Percentiles rank a stretch among this genome's conserved stretches.
phyloP scores from a whole-genome alignment of 2,797 vertebrate genomes.

The Acrossocheilus fasciatus region DNA sequence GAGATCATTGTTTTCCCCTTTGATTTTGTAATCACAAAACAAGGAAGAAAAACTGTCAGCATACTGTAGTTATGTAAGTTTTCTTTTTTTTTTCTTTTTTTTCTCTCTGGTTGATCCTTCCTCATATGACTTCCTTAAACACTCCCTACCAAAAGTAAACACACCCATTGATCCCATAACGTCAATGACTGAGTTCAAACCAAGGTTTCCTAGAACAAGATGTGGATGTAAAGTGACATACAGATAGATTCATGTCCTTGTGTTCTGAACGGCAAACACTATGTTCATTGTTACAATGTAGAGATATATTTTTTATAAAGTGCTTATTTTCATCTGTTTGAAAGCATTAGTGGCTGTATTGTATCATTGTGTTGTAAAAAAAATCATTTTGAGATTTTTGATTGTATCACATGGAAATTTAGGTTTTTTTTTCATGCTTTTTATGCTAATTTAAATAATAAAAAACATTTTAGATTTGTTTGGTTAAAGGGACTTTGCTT shows the following conservation, averaged over 20 bases:
- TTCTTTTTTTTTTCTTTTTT: neutral
- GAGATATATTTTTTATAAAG: constrained; percentile 81
- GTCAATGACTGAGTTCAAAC: constrained; percentile 53
- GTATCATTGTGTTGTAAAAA: constrained; percentile 62
- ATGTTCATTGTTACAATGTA: constrained; percentile 76
- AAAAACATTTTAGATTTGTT: constrained; percentile 66
- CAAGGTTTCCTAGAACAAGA: constrained; percentile 43
- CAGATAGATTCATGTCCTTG: constrained; percentile 49
- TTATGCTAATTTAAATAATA: constrained; percentile 75
- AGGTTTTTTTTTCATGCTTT: constrained; percentile 66
- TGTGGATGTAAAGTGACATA: constrained; percentile 58
- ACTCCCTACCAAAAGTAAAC: constrained; percentile 35
- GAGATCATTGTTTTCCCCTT: neutral
- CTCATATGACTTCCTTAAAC: constrained; percentile 37
- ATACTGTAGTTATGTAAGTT: neutral
- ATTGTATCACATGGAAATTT: constrained; percentile 65
- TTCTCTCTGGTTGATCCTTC: neutral
- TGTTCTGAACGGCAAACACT: constrained; percentile 52
- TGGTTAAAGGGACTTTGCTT: constrained; percentile 14
- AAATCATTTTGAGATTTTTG: constrained; percentile 51
- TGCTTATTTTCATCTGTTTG: constrained; percentile 73
- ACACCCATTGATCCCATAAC: constrained; percentile 39
- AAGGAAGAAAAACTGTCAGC: constrained; percentile 2
- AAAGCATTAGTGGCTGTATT: constrained; percentile 63
- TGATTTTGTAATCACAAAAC: neutral